Base-by-base conservation (phyloP, 2,888 invertebrate species). In the Oligia latruncula region DNA sequence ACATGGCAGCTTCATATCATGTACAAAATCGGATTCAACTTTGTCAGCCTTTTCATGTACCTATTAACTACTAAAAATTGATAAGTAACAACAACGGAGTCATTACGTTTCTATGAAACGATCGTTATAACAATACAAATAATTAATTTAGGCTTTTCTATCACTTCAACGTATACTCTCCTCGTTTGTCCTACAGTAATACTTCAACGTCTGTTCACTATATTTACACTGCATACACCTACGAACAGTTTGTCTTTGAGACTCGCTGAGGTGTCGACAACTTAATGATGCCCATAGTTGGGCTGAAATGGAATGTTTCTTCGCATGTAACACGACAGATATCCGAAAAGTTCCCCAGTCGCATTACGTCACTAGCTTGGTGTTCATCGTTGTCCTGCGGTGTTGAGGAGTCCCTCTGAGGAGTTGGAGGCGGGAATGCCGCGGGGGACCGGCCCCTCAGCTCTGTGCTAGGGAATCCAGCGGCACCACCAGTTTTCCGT, bases 401-500 rank as follows among this genome's bases (percentile, higher is more conserved):
- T 91, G 90, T 92, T 93, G 87, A 95, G 95, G 85, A 95, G 95
- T 84, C 94, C 95, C 92, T 95, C 95, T 82, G 93, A 95, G 92
- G 95, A 95, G 92, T 94, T 95, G 89, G 95, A 96, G 89, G 91
- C 93, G 93, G 93, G 94, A 92, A 94, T 95, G 91, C 90, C 90
- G 93, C 94, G 95, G 93, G 93, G 93, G 89, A 84, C 87, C 82
- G 90, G 92, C 95, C 95, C 95, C 96, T 97, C 96, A 96, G 95
- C 96, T 96, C 93, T 96, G 95, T 93, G 97, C 95, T 96, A 97
- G 93, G 97, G 97, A 95, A 97, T 97, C 97, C 97, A 97, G 82
- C 95, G 97, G 97, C 97, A 97, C 97, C 97, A 97, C 97, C 97
- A 97, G 92, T 96, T 97, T 96, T 97, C 97, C 96, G 95, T 97